Base-by-base conservation (phyloP, 2,797 vertebrate species). In the Scolopax rusticola region DNA sequence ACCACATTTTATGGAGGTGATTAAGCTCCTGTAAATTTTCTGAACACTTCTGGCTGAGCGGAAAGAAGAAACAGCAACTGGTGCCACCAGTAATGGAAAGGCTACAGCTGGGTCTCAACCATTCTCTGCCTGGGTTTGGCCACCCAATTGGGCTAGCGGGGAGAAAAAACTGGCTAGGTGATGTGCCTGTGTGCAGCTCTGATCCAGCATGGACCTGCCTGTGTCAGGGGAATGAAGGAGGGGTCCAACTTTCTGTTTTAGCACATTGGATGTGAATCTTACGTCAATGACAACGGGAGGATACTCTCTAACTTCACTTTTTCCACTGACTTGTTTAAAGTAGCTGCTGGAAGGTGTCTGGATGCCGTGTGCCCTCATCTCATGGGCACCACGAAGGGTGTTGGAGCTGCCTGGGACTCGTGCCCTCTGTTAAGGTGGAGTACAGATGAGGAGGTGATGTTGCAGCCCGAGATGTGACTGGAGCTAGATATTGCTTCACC, bases 401-500 rank as follows among this genome's bases (percentile, higher is more conserved):
- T 36, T 1, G 2, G 86, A 69, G 61, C 64, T 12, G 5, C 57
- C 83, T 25, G 64, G 78, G 80, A 69, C 43, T 93, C 71, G 33
- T 25, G 32, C 64, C 41, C 71, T 89, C 17, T 3, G 41, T 81
- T 50, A 84, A 90, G 69, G 53, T 20, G 69, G 41, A 65, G 48
- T 27, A 21, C 54, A 91, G 33, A 59, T 3, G 10, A 64, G 79
- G 63, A 94, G 77, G 74, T 78, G 48, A 54, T 69, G 60, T 32
- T 78, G 19, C 50, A 79, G 33, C 59, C 61, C 74, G 60, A 79
- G 84, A 95, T 77, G 51, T 74, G 12, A n/a, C 73, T 94, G 76
- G 24, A 85, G 89, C 65, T 84, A 43, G 80, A 65, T 80, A 48
- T 95, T 94, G 91, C 79, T 91, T 97, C 84, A 59, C 75, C 80